Conservation (phyloP, 2,113 vertebrate species). For the Sander lucioperca region DNA sequence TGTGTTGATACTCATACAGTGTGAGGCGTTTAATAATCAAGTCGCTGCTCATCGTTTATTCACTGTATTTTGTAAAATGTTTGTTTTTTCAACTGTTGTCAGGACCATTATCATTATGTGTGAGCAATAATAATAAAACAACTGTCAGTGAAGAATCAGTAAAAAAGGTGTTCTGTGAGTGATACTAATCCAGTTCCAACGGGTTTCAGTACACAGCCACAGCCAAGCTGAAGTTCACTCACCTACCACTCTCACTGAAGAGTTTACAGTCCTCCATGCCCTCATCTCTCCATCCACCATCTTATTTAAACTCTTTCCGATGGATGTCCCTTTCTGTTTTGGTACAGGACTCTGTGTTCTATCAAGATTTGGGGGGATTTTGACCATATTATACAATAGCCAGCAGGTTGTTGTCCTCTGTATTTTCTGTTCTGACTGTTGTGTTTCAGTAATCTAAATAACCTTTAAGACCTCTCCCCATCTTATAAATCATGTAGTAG, state of each 20-base stretch:
- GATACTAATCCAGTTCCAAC: background rate
- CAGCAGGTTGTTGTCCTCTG: background rate
- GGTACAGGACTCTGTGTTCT: background rate
- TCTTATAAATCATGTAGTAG: background rate
- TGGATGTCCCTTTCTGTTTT: background rate
- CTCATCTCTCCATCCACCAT: background rate
- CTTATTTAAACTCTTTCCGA: too few species aligned
- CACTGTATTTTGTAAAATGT: background rate
- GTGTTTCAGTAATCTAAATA: background rate
- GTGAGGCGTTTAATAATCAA: background rate
- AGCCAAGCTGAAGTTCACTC: background rate
- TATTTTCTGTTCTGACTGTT: background rate
- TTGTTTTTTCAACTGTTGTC: background rate
- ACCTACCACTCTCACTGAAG: background rate
- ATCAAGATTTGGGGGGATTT: background rate
- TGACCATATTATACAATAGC: background rate
- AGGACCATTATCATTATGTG: background rate
- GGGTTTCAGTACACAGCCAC: background rate
- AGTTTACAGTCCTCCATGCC: background rate
- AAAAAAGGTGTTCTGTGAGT: background rate
- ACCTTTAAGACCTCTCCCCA: background rate
- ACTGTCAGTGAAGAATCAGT: background rate
- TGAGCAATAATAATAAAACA: background rate
- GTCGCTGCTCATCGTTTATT: background rate
- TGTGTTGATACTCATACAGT: too few species aligned